Evolutionary conservation across 2,797 vertebrate genomes (phyloP), one percentile per base, ranked within the genome.

Genomic region (Rhinoraja longicauda): DNA sequence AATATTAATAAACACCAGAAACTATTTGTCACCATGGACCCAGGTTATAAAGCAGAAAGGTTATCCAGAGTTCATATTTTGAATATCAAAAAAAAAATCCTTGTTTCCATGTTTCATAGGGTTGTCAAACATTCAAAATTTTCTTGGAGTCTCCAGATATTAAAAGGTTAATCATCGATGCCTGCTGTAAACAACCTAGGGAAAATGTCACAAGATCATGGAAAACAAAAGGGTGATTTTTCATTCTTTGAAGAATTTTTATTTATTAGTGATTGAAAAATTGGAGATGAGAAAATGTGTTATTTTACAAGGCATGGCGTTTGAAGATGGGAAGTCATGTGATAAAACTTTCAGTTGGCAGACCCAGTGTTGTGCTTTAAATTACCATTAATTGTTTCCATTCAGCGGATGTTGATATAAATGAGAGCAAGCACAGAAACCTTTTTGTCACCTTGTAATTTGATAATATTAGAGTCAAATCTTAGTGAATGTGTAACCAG

Each of bases 321-420:
- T 88, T 67, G n/a, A 19, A 36, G 84, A 62, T 17, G 59, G 17
- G n/a, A 88, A 17, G 59, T 88, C 29, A 67, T 32, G 59, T 88
- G 84, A 36, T 15, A 24, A 88, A 10, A 67, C n/a, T 19, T 64
- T 29, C 59, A 36, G 84, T 36, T 88, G 59, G 84, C n/a, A 88
- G 36, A 1, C 82, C 29, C 17, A 88, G 9, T 92, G 24, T 73
- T 92, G 90, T 12, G 4, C 39, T 75, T 4, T 92, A 75, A 92
- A 92, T 88, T 67, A 75, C 70, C 45, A 57, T 92, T 92, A 75
- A 92, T 92, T 53, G 70, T 92, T 92, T 75, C 90, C 90, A 92
- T 92, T 9, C 36, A 45, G 67, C 39, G 70, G 90, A 75, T 92
- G 90, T 92, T 92, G 90, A 72, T 53, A 26, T 92, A 53, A 92